Evolutionary conservation across 2,797 vertebrate species (phyloP).

Genomic region (Salmo trutta): DNA sequence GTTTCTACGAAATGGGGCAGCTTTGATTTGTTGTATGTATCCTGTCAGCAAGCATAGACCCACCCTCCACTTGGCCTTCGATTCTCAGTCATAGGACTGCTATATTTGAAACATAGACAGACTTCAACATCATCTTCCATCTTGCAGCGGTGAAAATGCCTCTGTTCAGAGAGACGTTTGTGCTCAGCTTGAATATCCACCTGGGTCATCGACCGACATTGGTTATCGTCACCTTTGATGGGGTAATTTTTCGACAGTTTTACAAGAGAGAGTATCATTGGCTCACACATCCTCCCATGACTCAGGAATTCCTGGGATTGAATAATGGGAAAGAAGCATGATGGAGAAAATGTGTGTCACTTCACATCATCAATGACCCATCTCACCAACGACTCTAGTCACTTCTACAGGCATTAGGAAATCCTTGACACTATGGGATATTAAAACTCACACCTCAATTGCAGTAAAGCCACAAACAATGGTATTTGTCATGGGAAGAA

Average conservation of each 20-base stretch:
- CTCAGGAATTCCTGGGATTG: constrained; percentile 64
- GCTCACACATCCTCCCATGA: constrained; percentile 48
- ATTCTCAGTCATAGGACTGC: no score
- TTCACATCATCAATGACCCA: not conserved
- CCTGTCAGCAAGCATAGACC: no score
- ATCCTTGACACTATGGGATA: not conserved
- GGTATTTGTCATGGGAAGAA: no score
- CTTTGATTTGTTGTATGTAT: no score
- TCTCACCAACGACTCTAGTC: not conserved
- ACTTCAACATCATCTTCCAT: no score
- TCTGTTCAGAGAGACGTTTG: constrained; percentile 11
- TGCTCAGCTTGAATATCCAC: constrained; percentile 32
- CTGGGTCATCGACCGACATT: constrained; percentile 30
- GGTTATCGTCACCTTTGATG: constrained; percentile 44
- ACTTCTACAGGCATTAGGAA: not conserved
- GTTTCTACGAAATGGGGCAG: no score
- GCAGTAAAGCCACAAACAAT: no score
- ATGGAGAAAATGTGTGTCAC: not conserved
- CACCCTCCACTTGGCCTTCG: no score
- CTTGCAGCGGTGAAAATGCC: no score
- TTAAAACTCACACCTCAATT: not conserved
- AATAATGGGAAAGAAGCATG: constrained; percentile 57
- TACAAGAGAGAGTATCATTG: constrained; percentile 53
- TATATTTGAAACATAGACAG: no score
- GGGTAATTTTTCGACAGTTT: constrained; percentile 63